Conservation (phyloP, 2,888 invertebrate genomes). For the Actias luna region DNA sequence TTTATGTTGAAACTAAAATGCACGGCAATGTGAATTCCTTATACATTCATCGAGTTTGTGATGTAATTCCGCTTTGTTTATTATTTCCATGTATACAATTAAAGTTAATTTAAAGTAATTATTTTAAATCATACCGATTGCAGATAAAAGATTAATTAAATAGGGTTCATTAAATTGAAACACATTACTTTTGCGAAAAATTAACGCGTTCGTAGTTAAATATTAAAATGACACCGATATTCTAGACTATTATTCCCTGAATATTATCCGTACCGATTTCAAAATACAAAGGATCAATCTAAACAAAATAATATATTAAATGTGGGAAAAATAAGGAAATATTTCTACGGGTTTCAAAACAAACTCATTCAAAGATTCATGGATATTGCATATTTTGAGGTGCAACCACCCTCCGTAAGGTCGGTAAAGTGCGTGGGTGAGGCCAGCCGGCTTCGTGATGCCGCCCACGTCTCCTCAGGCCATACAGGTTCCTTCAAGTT, state of each 20-base stretch:
- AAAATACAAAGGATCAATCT: background rate
- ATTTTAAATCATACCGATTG: background rate
- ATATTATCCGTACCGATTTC: background rate
- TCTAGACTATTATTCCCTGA: no score
- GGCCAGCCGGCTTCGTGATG: conserved; percentile 42
- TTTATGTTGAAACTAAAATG: conserved; percentile 16
- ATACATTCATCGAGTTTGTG: conserved; percentile 1
- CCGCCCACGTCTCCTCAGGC: conserved; percentile 59
- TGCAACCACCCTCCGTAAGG: conserved; percentile 51
- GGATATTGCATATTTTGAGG: conserved; percentile 12
- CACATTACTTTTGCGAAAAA: background rate
- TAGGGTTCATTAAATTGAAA: background rate
- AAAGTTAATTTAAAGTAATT: background rate
- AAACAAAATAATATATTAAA: no score
- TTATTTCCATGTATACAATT: conserved; percentile 6
- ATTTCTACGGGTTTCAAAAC: background rate
- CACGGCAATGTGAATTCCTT: background rate
- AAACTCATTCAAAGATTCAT: conserved; percentile 17
- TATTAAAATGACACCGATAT: no score
- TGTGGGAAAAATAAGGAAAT: background rate
- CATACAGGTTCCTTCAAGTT: conserved; percentile 59
- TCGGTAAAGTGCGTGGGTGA: conserved; percentile 67
- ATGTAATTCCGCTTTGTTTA: conserved; percentile 16
- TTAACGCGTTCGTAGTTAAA: background rate
- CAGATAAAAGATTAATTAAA: background rate